Percentiles rank a stretch among this genome's conserved stretches.
These are phyloP conservation scores for Melieria omissa DNA, from an alignment of 2,888 invertebrate genomes.

Conservation along the genomic window DNA sequence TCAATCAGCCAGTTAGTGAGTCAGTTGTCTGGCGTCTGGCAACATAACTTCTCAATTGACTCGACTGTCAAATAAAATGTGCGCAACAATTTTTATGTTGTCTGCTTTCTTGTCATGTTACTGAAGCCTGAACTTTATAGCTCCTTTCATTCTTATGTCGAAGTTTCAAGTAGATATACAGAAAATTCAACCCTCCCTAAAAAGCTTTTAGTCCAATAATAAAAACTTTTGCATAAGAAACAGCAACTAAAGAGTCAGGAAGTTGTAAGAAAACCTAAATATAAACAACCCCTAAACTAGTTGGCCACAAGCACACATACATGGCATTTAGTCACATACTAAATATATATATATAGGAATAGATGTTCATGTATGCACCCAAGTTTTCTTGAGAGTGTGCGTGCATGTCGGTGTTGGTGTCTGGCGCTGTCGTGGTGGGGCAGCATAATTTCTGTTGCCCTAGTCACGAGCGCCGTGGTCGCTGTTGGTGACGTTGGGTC, in stretches of 20 bases:
- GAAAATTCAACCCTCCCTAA: background rate
- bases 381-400: background rate
- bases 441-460: constrained; percentile 50
- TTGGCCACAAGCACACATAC: background rate
- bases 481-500: too few relatives aligned
- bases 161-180: background rate
- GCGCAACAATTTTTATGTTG: constrained; percentile 50
- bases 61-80: constrained; percentile 35
- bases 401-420: background rate
- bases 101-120: constrained; percentile 13
- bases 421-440: constrained; percentile 13
- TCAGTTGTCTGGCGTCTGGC: too few relatives aligned
- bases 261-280: background rate
- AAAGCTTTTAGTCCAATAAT: background rate
- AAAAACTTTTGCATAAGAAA: background rate
- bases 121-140: too few relatives aligned
- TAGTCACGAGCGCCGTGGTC: constrained; percentile 44
- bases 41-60: too few relatives aligned
- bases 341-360: background rate
- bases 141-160: too few relatives aligned
- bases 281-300: background rate
- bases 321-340: background rate
- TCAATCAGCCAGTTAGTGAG: too few relatives aligned
- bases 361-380: background rate
- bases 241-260: background rate